Base-by-base conservation (phyloP, 2,113 vertebrate genomes). In the Centropus unirufus region DNA sequence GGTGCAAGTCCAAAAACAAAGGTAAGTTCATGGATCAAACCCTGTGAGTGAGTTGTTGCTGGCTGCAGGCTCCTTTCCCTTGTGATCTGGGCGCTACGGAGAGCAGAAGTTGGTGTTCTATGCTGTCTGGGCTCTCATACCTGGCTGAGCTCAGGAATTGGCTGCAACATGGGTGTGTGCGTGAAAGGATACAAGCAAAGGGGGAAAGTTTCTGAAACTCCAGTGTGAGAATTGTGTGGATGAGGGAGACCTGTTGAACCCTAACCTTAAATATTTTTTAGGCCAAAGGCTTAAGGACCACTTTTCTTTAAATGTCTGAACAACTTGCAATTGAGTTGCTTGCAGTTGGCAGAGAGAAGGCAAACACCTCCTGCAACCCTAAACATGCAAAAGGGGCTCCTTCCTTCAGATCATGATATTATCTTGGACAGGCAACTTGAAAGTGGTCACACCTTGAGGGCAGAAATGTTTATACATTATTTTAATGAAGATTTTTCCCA, bases 61-160 rank as follows among this genome's bases (percentile, higher is more conserved):
- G 47, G 13, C 69, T 78, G 27, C n/a, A 54, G 82, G 52, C 44
- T 84, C 68, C 55, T 32, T 39, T 32, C 32, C 54, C 57, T 74
- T 12, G 0, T 0, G 4, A 7, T n/a, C 15, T 0, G 0, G 51
- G 27, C 30, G 30, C 17, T 23, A 14, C 1, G 0, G 39, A 40
- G 46, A 40, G 58, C 63, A 73, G 54, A 36, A 40, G 4, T 2
- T 66, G 59, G 4, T 64, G 8, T 57, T 91, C 58, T 66, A 69
- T 32, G 22, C 14, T 2, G 4, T 9, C 24, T 76, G 40, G 1
- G 3, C 46, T 90, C 36, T 79, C 47, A 18, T 8, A 44, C 34
- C 54, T 58, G 61, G 19, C 51, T 62, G 42, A 83, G 79, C 11
- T 21, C 19, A 8, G 46, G 59, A 72, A 8, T 51, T 1, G 4